Base-by-base conservation (phyloP, 2,888 invertebrate species). In the Brachyopa scutellaris region DNA sequence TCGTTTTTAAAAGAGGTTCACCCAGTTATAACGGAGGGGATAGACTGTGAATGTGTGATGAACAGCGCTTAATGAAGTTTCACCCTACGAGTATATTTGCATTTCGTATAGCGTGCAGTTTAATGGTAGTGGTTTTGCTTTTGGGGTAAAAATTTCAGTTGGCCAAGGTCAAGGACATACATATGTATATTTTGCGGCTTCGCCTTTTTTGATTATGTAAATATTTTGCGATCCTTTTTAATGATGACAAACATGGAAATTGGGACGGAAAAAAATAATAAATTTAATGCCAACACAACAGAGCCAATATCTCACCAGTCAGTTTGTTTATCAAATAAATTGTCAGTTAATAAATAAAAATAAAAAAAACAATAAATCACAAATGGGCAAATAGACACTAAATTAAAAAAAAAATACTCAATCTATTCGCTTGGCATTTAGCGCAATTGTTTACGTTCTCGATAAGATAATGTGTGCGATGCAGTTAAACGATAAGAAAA, bases 151-250 rank as follows among this genome's bases (percentile, higher is more conserved):
- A 26, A 40, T 40, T 57, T 38, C 23, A 57, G 15, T 57, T 40
- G 57, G 57, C 40, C 57, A 57, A 57, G 57, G 57, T 57, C 38
- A 40, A 19, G 33, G n/a, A n/a, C n/a, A n/a, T n/a, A n/a, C n/a
- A n/a, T 26, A 6, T 33, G 11, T 6, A 53, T 11, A 29, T 51
- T 29, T 17, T 31, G 51, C 33, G 21, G 3, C 17, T 26, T 23
- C 15, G 42, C n/a, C 23, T 57, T 9, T n/a, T n/a, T 15, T 13
- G 38, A 57, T 38, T 57, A 57, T 57, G 57, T 23, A 26, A 57
- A 57, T 55, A 29, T 21, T 26, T 8, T 15, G 31, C 31, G 23
- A 29, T 49, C 49, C 29, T 53, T 31, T 11, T 53, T 33, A 31
- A 53, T 21, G 53, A 53, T 31, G 53, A 23, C 23, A 47, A 40